Evolutionary conservation across 2,888 invertebrate species (phyloP).

Genomic region (Xestia sexstrigata): DNA sequence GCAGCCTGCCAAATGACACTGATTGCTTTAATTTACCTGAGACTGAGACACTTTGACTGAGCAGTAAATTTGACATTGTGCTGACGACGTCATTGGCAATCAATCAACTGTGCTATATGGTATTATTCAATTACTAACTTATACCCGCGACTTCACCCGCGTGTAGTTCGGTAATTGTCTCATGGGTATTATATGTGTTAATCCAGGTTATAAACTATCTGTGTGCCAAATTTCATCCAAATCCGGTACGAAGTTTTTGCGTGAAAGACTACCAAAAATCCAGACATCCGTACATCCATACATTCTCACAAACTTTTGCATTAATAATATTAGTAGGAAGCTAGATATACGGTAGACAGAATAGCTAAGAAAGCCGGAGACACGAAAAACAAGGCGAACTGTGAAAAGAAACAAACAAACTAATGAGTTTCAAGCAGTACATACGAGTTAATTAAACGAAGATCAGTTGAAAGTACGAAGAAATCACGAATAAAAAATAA

Average conservation of each 20-base stretch:
- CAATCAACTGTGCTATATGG: neutral
- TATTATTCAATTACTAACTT: no score
- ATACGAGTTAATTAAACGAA: neutral
- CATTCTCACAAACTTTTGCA: no score
- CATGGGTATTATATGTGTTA: no score
- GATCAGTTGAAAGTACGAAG: neutral
- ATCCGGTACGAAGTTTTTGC: no score
- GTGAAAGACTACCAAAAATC: no score
- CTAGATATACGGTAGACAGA: neutral
- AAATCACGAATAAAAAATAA: neutral
- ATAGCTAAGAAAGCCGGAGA: neutral
- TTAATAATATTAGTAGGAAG: no score
- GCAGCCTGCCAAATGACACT: slow-evolving; percentile 45
- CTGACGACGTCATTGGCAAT: slow-evolving; percentile 3
- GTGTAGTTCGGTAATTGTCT: no score
- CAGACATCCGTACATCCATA: no score
- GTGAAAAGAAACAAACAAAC: neutral
- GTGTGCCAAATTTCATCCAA: no score
- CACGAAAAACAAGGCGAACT: neutral
- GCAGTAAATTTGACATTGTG: neutral
- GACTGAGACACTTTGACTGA: neutral
- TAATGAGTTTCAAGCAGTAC: neutral
- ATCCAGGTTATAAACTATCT: no score
- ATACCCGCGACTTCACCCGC: no score
- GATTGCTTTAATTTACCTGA: slow-evolving; percentile 33